Evolutionary conservation across 2,797 vertebrate species (phyloP), one percentile per base, ranked within the genome.

Genomic region (Atherinosoma microstoma): DNA sequence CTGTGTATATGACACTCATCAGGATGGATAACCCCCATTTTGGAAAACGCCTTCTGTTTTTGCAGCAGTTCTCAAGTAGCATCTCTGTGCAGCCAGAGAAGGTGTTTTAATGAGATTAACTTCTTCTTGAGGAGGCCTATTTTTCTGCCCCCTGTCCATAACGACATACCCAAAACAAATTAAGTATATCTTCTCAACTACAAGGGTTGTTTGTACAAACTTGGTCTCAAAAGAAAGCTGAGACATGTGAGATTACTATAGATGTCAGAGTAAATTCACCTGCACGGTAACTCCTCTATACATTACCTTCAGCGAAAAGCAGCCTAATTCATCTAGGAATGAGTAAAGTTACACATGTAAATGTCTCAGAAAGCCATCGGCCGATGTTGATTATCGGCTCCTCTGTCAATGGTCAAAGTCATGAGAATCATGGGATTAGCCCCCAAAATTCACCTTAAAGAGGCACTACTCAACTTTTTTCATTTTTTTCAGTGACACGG

Each of bases 31-130:
- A 70, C 56, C 64, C 83, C 24, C 85, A 68, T 84, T 91, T 84
- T 54, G 34, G 76, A 71, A 75, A 70, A 75, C 36, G 57, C 73
- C 82, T 84, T 89, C 79, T 79, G 76, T 49, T 35, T 35, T 47
- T 47, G 54, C 49, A 0, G 42, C 24, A 7, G 34, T 65, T 63
- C 79, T 76, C 32, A 0, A 59, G 79, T 82, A 79, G 56, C 80
- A 30, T 67, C 76, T 67, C 78, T 0, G 40, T n/a, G 78, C 64
- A 70, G 70, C 71, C 73, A 67, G 81, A 86, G 82, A 77, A 76
- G 68, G 42, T 58, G 77, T 87, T 89, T 87, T 91, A 92, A 92
- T 85, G 80, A 88, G 85, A 93, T 91, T 88, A 91, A 91, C 18
- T 6, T 20, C 13, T 9, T 45, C 18, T 47, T 47, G 42, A 20